phyloP scores from a whole-genome alignment of 1,140 invertebrate genomes.

The Cyclargus thomasi region DNA sequence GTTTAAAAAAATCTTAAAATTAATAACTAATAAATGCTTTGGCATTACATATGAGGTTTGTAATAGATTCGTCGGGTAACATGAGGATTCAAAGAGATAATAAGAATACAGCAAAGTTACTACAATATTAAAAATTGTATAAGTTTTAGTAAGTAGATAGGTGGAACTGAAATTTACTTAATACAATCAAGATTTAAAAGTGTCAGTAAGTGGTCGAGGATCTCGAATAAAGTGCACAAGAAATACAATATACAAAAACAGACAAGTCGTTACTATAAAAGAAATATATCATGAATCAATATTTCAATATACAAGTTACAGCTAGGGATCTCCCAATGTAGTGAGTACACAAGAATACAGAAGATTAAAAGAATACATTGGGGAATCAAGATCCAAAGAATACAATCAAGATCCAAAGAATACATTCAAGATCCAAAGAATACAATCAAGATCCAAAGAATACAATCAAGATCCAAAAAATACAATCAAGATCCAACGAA shows the following conservation, averaged over 20 bases:
- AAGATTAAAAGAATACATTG: neutral
- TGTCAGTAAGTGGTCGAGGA: neutral
- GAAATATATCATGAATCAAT: too few relatives aligned
- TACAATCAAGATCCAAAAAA: neutral
- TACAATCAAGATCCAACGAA: neutral
- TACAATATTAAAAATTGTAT: neutral
- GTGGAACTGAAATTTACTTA: too few relatives aligned
- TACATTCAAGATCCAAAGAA: neutral
- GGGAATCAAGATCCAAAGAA: neutral
- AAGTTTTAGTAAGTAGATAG: neutral
- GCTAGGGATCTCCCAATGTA: neutral
- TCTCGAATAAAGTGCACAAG: neutral
- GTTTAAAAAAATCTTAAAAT: slow-evolving; percentile 32
- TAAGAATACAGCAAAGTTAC: neutral
- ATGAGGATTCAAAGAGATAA: neutral
- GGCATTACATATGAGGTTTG: slow-evolving; percentile 32
- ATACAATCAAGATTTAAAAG: too few relatives aligned
- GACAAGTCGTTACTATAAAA: too few relatives aligned
- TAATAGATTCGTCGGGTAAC: neutral
- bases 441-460: neutral
- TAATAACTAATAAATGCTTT: slow-evolving; percentile 38
- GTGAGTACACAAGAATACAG: neutral
- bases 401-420: neutral
- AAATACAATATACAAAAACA: too few relatives aligned
- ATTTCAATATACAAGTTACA: too few relatives aligned